Base-by-base conservation (phyloP, 2,797 vertebrate species). In the Sitta carolinensis region DNA sequence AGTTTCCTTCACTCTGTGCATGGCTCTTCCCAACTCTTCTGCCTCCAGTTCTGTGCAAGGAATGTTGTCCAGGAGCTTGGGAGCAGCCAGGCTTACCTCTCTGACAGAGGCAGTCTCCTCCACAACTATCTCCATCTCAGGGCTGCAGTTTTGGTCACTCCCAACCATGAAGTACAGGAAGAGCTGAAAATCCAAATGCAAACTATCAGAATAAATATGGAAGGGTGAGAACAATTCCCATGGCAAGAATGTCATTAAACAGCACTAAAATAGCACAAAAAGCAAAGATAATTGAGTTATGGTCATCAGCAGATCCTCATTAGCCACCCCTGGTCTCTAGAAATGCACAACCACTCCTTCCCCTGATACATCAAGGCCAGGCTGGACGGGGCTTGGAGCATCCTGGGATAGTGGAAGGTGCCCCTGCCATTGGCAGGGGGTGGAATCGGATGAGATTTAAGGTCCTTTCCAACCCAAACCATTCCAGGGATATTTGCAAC, bases 121-220 rank as follows among this genome's bases (percentile, higher is more conserved):
- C 81, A 99, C 98, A 27, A 98, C 97, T 34, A 99, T 98, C 89
- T 99, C 98, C 98, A 98, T 98, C 96, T 99, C 99, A 36, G 97
- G 54, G 48, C 98, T 98, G 89, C 97, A 88, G 72, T 97, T 98
- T 74, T 98, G 95, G 21, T 97, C 97, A 80, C 94, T 95, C 16
- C 98, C 98, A 96, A 99, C 93, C 89, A 97, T 88, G 73, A 98
- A 99, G 96, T 98, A 98, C 62, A 99, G 96, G 94, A 99, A 99
- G 78, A 99, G 97, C 99, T 99, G 70, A 47, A 85, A 96, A 89
- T 7, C 4, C 52, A 83, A 93, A 57, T 2, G 47, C 3, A 62
- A 78, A n/a, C 9, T 6, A 15, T 58, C 40, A 83, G 45, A 80
- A 91, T 14, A 34, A 34, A 51, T 4, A 16, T 0, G 30, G 59